Percentiles rank a stretch among this genome's conserved stretches.
These are phyloP conservation scores for Netelia inedita DNA, from an alignment of 2,888 invertebrate species.

Conservation along the genomic window DNA sequence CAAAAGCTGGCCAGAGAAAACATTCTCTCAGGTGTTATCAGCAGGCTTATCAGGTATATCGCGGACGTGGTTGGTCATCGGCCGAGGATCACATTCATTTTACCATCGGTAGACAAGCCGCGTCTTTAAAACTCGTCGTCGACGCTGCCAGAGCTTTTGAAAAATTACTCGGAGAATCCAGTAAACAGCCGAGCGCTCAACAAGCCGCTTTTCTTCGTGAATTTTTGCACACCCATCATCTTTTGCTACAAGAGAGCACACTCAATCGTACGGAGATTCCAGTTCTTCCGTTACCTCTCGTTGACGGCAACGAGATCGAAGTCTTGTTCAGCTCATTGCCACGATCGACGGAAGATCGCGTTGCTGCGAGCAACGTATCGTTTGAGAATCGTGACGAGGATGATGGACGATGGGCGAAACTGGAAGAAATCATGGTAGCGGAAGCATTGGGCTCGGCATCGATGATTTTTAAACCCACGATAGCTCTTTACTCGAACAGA, in stretches of 20 bases:
- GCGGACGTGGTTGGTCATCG: conserved; percentile 93
- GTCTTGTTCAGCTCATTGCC: conserved; percentile 89
- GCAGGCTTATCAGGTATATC: conserved; percentile 95
- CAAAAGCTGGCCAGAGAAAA: conserved; percentile 96
- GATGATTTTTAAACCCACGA: conserved; percentile 92
- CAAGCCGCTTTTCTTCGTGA: conserved; percentile 94
- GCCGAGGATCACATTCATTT: conserved; percentile 98
- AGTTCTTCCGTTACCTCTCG: conserved; percentile 91
- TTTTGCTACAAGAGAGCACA: conserved; percentile 79
- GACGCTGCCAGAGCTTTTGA: conserved; percentile 92
- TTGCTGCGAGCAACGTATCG: conserved; percentile 79
- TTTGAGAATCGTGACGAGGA: conserved; percentile 84
- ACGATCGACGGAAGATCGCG: conserved; percentile 86
- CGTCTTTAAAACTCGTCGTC: conserved; percentile 90
- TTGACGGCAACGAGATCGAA: conserved; percentile 89
- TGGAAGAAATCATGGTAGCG: conserved; percentile 92
- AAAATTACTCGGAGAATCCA: conserved; percentile 90
- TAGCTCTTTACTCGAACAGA: conserved; percentile 90
- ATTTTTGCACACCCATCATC: conserved; percentile 93
- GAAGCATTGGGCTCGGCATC: conserved; percentile 90
- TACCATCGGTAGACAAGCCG: conserved; percentile 96
- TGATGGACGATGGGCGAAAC: conserved; percentile 88
- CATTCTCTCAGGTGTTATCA: conserved; percentile 97
- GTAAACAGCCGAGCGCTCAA: conserved; percentile 90
- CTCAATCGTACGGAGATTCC: conserved; percentile 85